Conservation (phyloP, 2,888 invertebrate genomes). For the Clusia tigrina region DNA sequence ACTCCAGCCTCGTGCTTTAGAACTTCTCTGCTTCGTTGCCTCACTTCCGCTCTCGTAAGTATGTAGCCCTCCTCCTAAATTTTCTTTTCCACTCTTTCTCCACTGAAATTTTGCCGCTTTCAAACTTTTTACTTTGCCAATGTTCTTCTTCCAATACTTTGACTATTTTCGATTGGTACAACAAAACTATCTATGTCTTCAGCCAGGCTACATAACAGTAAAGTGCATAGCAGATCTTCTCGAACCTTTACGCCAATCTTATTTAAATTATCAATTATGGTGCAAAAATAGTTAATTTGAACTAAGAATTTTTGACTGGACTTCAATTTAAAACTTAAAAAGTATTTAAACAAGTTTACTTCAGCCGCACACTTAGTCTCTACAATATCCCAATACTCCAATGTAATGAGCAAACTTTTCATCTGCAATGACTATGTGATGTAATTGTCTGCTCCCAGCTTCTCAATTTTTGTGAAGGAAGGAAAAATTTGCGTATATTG, state of each 20-base stretch:
- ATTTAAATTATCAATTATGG: conserved; percentile 26
- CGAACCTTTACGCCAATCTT: conserved; percentile 23
- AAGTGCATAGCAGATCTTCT: conserved; percentile 23
- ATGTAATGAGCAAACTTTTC: conserved; percentile 26
- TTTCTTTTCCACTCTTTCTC: conserved; percentile 10
- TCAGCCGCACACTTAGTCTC: conserved; percentile 12
- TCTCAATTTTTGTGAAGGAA: conserved; percentile 23
- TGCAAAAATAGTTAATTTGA: conserved; percentile 27
- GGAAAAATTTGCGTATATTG: background rate
- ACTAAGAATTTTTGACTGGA: conserved; percentile 2
- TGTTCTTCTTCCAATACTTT: conserved; percentile 28
- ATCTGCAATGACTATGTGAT: conserved; percentile 27
- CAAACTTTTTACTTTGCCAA: conserved; percentile 13
- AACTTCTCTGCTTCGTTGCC: background rate
- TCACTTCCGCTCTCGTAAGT: conserved; percentile 13
- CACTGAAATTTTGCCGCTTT: conserved; percentile 13
- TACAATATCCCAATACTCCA: conserved; percentile 22
- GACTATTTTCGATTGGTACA: conserved; percentile 27
- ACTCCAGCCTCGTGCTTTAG: background rate
- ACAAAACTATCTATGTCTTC: conserved; percentile 29
- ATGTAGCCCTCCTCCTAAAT: background rate
- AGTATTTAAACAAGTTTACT: conserved; percentile 26
- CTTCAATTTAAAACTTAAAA: conserved; percentile 24
- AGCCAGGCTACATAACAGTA: conserved; percentile 27
- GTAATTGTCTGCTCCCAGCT: conserved; percentile 26